Evolutionary conservation across 2,797 vertebrate genomes (phyloP).

Genomic region (Sarcophilus harrisii): DNA sequence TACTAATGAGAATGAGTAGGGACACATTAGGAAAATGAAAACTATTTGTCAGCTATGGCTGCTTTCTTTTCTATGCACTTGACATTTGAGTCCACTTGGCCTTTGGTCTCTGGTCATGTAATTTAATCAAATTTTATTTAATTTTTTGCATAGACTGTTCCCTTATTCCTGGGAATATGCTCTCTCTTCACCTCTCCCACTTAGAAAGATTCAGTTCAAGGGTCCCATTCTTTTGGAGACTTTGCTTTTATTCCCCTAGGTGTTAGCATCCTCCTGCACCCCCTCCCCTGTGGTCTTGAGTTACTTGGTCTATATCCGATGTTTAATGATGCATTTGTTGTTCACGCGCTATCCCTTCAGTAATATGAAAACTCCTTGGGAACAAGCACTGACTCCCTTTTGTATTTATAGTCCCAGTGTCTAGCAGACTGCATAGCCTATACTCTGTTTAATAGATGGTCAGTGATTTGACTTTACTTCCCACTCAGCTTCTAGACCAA

Average conservation of each 20-base stretch:
- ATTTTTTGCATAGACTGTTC: neutral
- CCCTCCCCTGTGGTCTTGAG: neutral
- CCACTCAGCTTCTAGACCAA: neutral
- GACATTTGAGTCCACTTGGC: neutral
- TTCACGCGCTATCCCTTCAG: neutral
- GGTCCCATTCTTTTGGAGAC: neutral
- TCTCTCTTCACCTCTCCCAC: neutral
- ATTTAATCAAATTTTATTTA: neutral
- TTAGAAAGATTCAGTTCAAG: neutral
- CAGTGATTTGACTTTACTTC: neutral
- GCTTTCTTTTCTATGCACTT: neutral
- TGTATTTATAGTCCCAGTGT: neutral
- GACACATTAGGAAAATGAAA: neutral
- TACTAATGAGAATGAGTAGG: slow-evolving; percentile 15
- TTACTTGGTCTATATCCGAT: neutral
- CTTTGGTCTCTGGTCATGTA: neutral
- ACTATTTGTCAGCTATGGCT: neutral
- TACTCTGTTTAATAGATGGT: neutral
- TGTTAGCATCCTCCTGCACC: neutral
- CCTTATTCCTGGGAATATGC: neutral
- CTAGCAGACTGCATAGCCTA: neutral
- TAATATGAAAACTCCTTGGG: neutral
- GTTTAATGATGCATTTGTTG: neutral
- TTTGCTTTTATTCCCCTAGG: neutral
- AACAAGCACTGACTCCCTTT: neutral